These are phyloP conservation scores for Enteromius trimaculatus DNA, from an alignment of 2,797 vertebrate genomes.

Conservation along the genomic window DNA sequence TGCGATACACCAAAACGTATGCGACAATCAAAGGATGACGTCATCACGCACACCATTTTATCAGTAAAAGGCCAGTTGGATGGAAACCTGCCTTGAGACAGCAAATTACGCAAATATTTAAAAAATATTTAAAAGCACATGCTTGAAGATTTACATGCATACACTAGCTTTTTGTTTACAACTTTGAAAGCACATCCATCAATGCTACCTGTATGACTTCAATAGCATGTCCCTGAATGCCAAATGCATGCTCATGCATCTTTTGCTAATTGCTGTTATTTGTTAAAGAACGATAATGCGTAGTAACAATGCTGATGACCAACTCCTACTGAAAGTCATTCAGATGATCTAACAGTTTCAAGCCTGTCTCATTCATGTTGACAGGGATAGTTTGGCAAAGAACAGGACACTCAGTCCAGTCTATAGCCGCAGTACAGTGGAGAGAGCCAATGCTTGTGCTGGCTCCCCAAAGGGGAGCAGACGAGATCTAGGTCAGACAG, in stretches of 20 bases:
- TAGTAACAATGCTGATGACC: constrained; percentile 35
- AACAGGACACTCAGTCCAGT: constrained; percentile 14
- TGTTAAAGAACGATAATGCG: constrained; percentile 32
- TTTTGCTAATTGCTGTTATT: constrained; percentile 65
- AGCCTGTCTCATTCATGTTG: neutral
- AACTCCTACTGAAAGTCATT: constrained; percentile 32
- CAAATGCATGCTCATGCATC: constrained; percentile 65
- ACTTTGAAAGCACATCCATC: constrained; percentile 63
- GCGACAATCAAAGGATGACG: too few relatives aligned
- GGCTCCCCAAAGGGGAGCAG: constrained; percentile 35
- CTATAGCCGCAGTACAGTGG: constrained; percentile 20
- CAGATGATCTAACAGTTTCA: neutral
- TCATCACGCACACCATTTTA: too few relatives aligned
- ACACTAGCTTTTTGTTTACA: constrained; percentile 46
- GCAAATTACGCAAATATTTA: too few relatives aligned
- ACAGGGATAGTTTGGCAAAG: constrained; percentile 4
- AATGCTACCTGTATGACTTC: constrained; percentile 72
- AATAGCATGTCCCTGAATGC: constrained; percentile 81
- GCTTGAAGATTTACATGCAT: neutral
- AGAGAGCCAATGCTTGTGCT: constrained; percentile 34
- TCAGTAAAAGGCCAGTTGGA: too few relatives aligned
- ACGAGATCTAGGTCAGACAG: constrained; percentile 52
- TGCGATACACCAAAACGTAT: too few relatives aligned
- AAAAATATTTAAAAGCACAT: neutral
- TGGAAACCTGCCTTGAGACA: too few relatives aligned